Evolutionary conservation across 2,888 invertebrate genomes (phyloP), one percentile per base, ranked within the genome.

Genomic region (Fragum sueziense): DNA sequence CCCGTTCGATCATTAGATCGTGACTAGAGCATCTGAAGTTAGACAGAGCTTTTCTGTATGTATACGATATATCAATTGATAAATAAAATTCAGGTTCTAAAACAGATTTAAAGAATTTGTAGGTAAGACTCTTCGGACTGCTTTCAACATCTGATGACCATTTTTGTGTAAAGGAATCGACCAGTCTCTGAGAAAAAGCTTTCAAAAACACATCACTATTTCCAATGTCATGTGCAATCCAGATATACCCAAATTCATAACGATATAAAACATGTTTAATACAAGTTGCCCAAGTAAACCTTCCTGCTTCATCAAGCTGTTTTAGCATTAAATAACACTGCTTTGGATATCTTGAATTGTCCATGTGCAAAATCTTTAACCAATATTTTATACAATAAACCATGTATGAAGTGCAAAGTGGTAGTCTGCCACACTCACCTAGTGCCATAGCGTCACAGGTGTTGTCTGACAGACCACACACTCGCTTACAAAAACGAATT

Each of bases 401-500:
- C 62, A 70, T 62, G 33, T 62, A 76, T 34, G 33, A 37, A 20
- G 54, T 59, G 31, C 27, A 57, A 7, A 75, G 47, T 17, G 75
- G 75, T 34, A 69, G 61, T 54, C 75, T 33, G 14, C 75, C 75
- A 59, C 68, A 27, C 68, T 75, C 75, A 52, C 47, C 61, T 57
- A 59, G 41, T 47, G 68, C 75, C 34, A 68, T 51, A 29, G 41
- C 29, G 54, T 75, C 54, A 51, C 54, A 41, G 17, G 75, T 75
- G 29, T 59, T 69, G 29, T 68, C 33, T 59, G 51, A 33, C 27
- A 75, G 29, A 59, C 33, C n/a, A 47, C 61, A 47, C 37, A 59
- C 25, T 17, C 25, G 37, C 37, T 75, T 75, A 57, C 69, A 70
- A 59, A 75, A 75, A 17, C 69, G 54, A 37, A 61, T 59, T 41